Percentiles rank a stretch among this genome's conserved stretches.
Conservation (phyloP, 1,140 invertebrate species). For the Cotesia typhae region DNA sequence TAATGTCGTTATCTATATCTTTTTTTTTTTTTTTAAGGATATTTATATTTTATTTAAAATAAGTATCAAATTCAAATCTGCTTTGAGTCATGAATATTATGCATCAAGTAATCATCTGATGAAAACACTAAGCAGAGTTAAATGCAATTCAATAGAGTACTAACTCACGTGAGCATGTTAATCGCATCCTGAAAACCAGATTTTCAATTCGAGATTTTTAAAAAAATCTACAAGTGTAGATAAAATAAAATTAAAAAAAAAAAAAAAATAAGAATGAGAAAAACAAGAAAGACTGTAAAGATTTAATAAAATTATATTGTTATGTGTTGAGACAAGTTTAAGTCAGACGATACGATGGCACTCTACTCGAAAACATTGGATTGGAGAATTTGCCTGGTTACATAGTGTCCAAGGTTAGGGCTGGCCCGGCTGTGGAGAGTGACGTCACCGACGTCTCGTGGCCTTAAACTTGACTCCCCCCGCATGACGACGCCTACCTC, state of each 20-base stretch:
- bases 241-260: background rate
- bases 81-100: no score
- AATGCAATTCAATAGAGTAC: background rate
- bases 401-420: slow-evolving; percentile 59
- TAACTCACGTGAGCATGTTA: slow-evolving; percentile 15
- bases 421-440: slow-evolving; percentile 41
- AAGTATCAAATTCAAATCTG: no score
- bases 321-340: slow-evolving; percentile 11
- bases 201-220: background rate
- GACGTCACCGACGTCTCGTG: slow-evolving; percentile 60
- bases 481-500: slow-evolving; percentile 12
- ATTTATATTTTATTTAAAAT: no score
- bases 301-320: background rate
- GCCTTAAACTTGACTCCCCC: slow-evolving; percentile 58
- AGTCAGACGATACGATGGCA: background rate
- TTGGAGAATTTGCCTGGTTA: slow-evolving; percentile 38
- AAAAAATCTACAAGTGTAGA: background rate
- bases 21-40: no score
- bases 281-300: background rate
- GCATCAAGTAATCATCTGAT: no score
- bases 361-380: slow-evolving; percentile 24
- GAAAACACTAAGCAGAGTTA: background rate
- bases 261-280: slow-evolving; percentile 5
- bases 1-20: no score
- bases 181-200: slow-evolving; percentile 1